Base-by-base conservation (phyloP, 2,888 invertebrate genomes). In the Lathronympha strigana region DNA sequence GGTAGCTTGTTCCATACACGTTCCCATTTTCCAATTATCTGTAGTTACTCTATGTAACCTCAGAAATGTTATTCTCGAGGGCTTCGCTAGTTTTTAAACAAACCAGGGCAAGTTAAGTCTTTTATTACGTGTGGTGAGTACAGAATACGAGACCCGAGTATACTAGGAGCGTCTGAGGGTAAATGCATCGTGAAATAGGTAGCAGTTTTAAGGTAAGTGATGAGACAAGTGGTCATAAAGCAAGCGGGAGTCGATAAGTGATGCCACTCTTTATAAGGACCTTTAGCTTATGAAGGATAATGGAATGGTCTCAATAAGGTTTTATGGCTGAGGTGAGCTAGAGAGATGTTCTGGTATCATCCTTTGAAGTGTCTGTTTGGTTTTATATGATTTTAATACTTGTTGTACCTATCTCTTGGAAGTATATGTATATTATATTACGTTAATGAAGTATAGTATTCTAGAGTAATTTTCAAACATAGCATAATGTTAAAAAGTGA, bases 231-330 rank as follows among this genome's bases (percentile, higher is more conserved):
- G 87, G 77, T 76, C 78, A 78, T 88, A 87, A 88, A 86, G 71
- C 77, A 82, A 73, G 75, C 74, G 75, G 82, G 72, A 80, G 81
- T 80, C 76, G 81, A 79, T 80, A 83, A 80, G 81, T 81, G 78
- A 78, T 77, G 73, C 78, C 76, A 73, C 71, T 72, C 79, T 81
- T 76, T 84, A 82, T 82, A 84, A 83, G 84, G 81, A 79, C 74
- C 73, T 76, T 73, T 74, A 73, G 76, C 82, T 84, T 82, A 84
- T 86, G 86, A 86, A 82, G 84, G 78, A 86, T 89, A 88, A 89
- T 88, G 87, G 84, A 80, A 81, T 73, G 72, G 72, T 72, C 68
- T 76, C 80, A 75, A 84, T 87, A 85, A 87, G 73, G 73, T 83
- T 87, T 90, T 88, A 89, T 85, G 81, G 78, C 62, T 72, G 67